phyloP scores from a whole-genome alignment of 2,113 vertebrate species.

The Oryzias woworae region DNA sequence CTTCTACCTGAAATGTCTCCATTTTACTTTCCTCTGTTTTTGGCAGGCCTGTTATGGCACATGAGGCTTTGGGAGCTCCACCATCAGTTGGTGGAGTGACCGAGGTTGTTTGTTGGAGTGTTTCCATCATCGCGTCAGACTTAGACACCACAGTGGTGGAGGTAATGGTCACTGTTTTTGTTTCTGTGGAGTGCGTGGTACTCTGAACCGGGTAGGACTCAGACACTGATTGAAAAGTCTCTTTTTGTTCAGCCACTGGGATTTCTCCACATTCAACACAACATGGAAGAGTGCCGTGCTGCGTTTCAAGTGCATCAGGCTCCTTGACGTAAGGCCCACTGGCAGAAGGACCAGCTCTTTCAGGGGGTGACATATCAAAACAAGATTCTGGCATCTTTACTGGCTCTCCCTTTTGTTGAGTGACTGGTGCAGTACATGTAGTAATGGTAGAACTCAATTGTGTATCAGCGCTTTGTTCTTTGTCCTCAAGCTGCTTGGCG shows the following conservation, averaged over 20 bases:
- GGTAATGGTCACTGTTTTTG: slow-evolving; percentile 31
- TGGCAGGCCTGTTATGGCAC: slow-evolving; percentile 41
- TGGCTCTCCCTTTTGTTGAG: slow-evolving; percentile 26
- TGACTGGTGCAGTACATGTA: slow-evolving; percentile 10
- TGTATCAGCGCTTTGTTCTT: slow-evolving; percentile 40
- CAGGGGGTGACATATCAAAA: slow-evolving; percentile 78
- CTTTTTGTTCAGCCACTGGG: slow-evolving; percentile 52
- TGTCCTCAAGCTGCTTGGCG: slow-evolving; percentile 48
- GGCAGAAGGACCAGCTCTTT: slow-evolving; percentile 71
- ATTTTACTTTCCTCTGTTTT: slow-evolving; percentile 30
- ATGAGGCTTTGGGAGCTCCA: slow-evolving; percentile 53
- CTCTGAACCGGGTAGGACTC: slow-evolving; percentile 23
- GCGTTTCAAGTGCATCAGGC: slow-evolving; percentile 55
- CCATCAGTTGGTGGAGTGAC: slow-evolving; percentile 53
- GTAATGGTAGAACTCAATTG: slow-evolving; percentile 42
- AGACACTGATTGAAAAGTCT: slow-evolving; percentile 19
- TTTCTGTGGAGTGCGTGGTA: slow-evolving; percentile 36
- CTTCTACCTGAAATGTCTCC: slow-evolving; percentile 34
- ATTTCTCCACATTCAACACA: slow-evolving; percentile 73
- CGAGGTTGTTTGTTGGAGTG: slow-evolving; percentile 52
- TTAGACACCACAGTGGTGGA: slow-evolving; percentile 43
- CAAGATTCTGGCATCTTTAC: slow-evolving; percentile 44
- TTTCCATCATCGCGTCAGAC: slow-evolving; percentile 50
- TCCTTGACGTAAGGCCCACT: slow-evolving; percentile 61
- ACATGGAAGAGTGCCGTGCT: slow-evolving; percentile 68